Evolutionary conservation across 2,797 vertebrate species (phyloP), one percentile per base, ranked within the genome.

Genomic region (Falco peregrinus): DNA sequence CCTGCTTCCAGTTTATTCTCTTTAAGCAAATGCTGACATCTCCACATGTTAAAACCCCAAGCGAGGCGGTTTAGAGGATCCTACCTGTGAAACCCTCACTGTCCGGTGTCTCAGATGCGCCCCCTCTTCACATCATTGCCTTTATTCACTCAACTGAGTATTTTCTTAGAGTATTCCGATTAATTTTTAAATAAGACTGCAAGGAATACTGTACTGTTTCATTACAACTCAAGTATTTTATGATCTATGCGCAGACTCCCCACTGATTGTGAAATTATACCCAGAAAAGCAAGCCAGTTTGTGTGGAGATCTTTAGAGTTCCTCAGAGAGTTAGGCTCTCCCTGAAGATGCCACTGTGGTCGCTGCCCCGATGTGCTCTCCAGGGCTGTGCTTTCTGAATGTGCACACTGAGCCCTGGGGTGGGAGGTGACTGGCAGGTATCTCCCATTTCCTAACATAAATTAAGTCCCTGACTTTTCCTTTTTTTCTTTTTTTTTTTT

Each of bases 271-370:
- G 73, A 79, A 71, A 84, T 41, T 50, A 25, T 9, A 70, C 25
- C 22, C 25, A 53, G 25, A 75, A 83, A 57, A 65, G 16, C 43
- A 77, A 48, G 7, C 14, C 22, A 57, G 39, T 4, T 16, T 61
- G 65, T 11, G 56, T 13, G 19, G 21, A 65, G 28, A 74, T 14
- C 24, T 53, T 39, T 7, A 12, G 37, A 9, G 25, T 11, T 80
- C 47, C 85, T 39, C 37, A 39, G 37, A 39, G 37, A 39, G 37
- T 39, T 39, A 39, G 37, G 37, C 39, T 81, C 29, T 74, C 26
- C 29, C 51, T 0, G 0, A 13, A 45, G 41, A 20, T 3, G 6
- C 19, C 61, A 56, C 26, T 1, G 5, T 16, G 33, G 48, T 59
- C 24, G 26, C 53, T 51, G 69, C 54, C 63, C 50, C n/a, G 50